phyloP scores from a whole-genome alignment of 2,113 vertebrate genomes.

The Gopherus evgoodei region DNA sequence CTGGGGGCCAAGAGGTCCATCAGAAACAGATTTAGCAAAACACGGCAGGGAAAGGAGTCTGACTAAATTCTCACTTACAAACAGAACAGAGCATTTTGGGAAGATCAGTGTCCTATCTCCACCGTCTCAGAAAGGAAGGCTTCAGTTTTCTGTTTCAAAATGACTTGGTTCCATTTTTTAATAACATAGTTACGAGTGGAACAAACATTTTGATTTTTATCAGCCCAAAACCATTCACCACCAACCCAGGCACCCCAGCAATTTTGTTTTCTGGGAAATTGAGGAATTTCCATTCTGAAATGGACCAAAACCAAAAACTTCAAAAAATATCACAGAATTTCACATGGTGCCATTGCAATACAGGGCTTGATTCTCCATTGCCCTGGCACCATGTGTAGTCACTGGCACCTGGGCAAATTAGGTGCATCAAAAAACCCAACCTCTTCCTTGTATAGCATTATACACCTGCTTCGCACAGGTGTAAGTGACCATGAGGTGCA shows the following conservation, averaged over 20 bases:
- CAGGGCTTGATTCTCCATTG: fast-evolving
- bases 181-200: background rate
- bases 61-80: conserved; percentile 1
- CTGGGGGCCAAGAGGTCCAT: background rate
- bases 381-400: fast-evolving
- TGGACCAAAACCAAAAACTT: background rate
- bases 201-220: background rate
- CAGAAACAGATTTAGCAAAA: conserved; percentile 6
- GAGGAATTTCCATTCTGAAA: background rate
- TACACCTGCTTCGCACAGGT: background rate
- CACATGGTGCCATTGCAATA: background rate
- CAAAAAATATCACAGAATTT: background rate
- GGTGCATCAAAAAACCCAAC: background rate
- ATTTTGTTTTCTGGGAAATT: background rate
- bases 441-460: background rate
- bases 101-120: background rate
- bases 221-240: background rate
- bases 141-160: background rate
- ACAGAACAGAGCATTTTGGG: background rate
- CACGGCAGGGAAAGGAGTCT: background rate
- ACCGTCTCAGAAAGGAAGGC: background rate
- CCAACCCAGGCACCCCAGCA: background rate
- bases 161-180: background rate
- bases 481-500: background rate
- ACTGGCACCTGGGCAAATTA: background rate